Evolutionary conservation across 2,888 invertebrate genomes (phyloP), one percentile per base, ranked within the genome.

Genomic region (Latrodectus elegans): DNA sequence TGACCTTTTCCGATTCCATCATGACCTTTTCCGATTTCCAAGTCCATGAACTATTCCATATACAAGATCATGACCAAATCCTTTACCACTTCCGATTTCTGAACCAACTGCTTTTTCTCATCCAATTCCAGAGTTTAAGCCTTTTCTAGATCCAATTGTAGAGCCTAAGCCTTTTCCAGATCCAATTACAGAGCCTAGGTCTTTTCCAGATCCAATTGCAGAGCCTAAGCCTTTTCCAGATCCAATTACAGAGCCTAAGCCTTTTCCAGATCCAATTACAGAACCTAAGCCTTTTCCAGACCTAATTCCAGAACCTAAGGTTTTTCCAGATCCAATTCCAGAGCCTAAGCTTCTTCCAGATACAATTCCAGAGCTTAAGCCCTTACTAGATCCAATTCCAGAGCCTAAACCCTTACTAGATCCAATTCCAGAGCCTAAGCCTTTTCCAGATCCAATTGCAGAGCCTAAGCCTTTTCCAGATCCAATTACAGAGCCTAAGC

Each of bases 31-130:
- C 83, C 83, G 8, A 75, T 22, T 38, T 76, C 75, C 10, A 12
- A n/a, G 49, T 76, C 75, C 75, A 4, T 22, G 10, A 11, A 60
- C 75, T 8, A 12, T 15, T 10, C 76, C 76, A 51, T 6, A 1
- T 15, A 15, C 17, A n/a, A 22, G 14, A 12, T 64, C 75, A 14
- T 22, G n/a, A 22, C 74, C 74, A 10, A 10, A 11, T 12, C 82
- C 81, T 8, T 26, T n/a, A 64, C 75, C 75, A 17, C 52, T 67
- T 60, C 80, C 8, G 74, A 17, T 38, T 67, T 60, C 80, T 11
- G 74, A 77, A 52, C 84, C 84, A 67, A 53, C 38, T 53, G 78
- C 84, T 74, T 78, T 73, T 17, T 78, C 84, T 14, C 76, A 49
- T 38, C 84, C 84, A n/a, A 71, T 12, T 17, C 81, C 81, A 15